Evolutionary conservation across 2,797 vertebrate genomes (phyloP), one percentile per base, ranked within the genome.

Genomic region (Phyllotis vaccarum): DNA sequence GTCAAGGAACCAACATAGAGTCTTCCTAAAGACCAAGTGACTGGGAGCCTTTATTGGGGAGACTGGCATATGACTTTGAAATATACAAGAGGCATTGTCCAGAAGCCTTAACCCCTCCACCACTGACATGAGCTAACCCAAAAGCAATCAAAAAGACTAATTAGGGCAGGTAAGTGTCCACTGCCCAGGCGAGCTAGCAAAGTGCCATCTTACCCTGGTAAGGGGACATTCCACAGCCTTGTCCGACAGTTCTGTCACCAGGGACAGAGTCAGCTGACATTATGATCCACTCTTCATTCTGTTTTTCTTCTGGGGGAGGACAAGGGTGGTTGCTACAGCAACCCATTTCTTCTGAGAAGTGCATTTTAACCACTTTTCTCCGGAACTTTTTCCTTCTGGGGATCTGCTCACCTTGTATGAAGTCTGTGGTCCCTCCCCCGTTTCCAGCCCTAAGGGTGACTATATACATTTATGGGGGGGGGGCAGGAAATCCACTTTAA

Each of bases 311-410:
- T 94, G 56, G 83, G 93, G 94, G 91, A 93, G 94, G 93, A 75
- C 24, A 37, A 66, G 58, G 54, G 78, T 29, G 88, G 97, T 97
- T 97, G 97, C 95, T 91, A 96, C 75, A 96, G 97, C 96, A 97
- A 98, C 97, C 86, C 72, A 93, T 92, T 89, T 95, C 91, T 97
- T 96, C 89, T 95, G 97, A 75, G 95, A 96, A 96, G 79, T 60
- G 82, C 90, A 40, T 97, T 96, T 97, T 93, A 95, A 95, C 95
- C 96, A 86, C 60, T 66, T 95, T 62, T 52, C 56, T 94, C 88
- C n/a, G 17, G 34, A 70, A 70, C 34, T 8, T 34, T 70, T 89
- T 60, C 91, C 85, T 94, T 93, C 34, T 34, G 76, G 80, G n/a
- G 34, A 49, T 68, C 83, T 89, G 90, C 62, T 96, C 54, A 60